These are phyloP conservation scores for Pipa parva DNA, from an alignment of 2,113 vertebrate genomes.

Conservation along the genomic window DNA sequence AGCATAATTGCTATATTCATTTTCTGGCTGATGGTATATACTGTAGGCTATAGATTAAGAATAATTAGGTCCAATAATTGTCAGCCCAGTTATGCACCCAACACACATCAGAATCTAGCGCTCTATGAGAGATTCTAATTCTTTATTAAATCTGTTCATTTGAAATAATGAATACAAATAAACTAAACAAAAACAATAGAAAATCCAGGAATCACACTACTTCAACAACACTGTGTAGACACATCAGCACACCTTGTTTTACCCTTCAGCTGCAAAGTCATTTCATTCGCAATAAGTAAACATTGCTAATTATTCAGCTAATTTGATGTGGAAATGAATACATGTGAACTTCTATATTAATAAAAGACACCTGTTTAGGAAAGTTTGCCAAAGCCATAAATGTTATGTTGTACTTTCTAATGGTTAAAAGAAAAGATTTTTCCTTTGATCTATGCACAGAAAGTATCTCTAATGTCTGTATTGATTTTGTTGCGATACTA, in stretches of 20 bases:
- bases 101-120: too few species aligned
- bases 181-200: too few species aligned
- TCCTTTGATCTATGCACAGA: constrained; percentile 42
- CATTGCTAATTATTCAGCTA: constrained; percentile 38
- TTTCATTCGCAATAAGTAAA: constrained; percentile 25
- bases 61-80: too few species aligned
- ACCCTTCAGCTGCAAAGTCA: constrained; percentile 10
- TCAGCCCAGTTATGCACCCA: too few species aligned
- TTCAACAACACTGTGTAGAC: constrained; percentile 1
- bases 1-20: too few species aligned
- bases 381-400: constrained; percentile 45
- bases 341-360: constrained; percentile 48
- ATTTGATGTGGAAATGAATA: constrained; percentile 40
- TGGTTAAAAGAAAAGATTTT: constrained; percentile 47
- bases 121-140: too few species aligned
- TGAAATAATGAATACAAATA: too few species aligned
- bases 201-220: too few species aligned
- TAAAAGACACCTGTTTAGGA: constrained; percentile 47
- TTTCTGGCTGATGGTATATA: too few species aligned
- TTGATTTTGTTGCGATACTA: too few species aligned
- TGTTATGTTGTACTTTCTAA: constrained; percentile 43
- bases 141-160: too few species aligned
- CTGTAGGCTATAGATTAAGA: too few species aligned
- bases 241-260: constrained; percentile 1
- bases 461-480: not conserved